phyloP scores from a whole-genome alignment of 2,888 invertebrate species.

The Litoditis marina region DNA sequence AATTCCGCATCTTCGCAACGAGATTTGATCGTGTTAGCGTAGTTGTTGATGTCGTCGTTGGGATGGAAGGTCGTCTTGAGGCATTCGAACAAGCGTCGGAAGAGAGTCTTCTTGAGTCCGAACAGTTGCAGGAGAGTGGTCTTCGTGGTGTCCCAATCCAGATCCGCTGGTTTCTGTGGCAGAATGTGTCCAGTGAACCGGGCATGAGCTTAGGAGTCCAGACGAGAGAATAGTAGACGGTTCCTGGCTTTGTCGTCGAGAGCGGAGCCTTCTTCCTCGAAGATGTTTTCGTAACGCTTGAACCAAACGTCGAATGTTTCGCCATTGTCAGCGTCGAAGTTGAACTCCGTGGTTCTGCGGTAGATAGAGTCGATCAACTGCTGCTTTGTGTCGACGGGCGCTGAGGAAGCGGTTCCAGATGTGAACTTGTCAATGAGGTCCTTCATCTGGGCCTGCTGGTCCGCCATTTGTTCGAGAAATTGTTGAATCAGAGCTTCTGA shows the following conservation, averaged over 20 bases:
- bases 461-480: too few relatives aligned
- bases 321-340: conserved; percentile 14
- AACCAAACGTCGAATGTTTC: conserved; percentile 14
- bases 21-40: conserved; percentile 5
- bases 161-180: conserved; percentile 3
- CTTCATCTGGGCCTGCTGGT: too few relatives aligned
- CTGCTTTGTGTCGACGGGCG: too few relatives aligned
- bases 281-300: conserved; percentile 6
- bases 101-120: conserved; percentile 5
- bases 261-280: conserved; percentile 11
- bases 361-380: neutral
- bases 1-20: neutral
- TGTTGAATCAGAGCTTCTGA: too few relatives aligned
- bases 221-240: conserved; percentile 3
- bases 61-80: neutral
- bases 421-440: too few relatives aligned
- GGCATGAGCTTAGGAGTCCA: conserved; percentile 4
- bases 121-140: conserved; percentile 5
- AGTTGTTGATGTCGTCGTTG: conserved; percentile 7
- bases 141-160: neutral
- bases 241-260: conserved; percentile 2
- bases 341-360: conserved; percentile 5
- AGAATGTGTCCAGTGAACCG: conserved; percentile 1
- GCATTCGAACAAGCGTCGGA: conserved; percentile 7
- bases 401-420: too few relatives aligned